phyloP scores from a whole-genome alignment of 2,113 vertebrate species.

The Brevimyrus niger region DNA sequence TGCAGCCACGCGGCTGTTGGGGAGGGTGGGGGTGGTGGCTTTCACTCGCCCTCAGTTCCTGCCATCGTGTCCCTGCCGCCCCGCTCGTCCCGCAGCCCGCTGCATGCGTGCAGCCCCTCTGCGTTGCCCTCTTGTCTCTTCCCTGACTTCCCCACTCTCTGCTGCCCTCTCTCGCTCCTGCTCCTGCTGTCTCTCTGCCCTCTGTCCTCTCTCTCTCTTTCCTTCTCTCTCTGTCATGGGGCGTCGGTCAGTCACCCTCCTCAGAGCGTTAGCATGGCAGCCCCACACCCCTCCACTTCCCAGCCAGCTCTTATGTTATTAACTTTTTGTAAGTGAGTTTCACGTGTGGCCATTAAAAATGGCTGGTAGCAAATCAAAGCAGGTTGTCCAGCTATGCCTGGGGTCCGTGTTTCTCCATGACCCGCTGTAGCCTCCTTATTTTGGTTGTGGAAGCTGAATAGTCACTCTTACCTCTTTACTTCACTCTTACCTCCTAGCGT shows the following conservation, averaged over 20 bases:
- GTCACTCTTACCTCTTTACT: neutral
- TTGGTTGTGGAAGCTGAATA: neutral
- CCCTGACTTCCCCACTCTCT: neutral
- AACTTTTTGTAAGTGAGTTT: neutral
- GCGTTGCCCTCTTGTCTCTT: conserved; percentile 1
- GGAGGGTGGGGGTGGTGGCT: neutral
- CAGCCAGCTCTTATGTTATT: neutral
- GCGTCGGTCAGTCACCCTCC: neutral
- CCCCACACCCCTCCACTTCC: neutral
- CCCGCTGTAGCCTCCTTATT: neutral
- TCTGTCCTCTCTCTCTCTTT: neutral
- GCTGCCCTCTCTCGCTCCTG: neutral
- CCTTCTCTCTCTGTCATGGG: neutral
- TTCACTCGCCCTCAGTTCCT: neutral
- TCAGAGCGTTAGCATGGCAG: neutral
- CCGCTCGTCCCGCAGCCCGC: neutral
- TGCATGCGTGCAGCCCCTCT: neutral
- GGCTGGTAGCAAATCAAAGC: neutral
- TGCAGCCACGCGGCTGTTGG: neutral
- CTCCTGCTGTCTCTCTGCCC: neutral
- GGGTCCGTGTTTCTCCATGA: neutral
- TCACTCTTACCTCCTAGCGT: neutral
- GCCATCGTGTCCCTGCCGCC: neutral
- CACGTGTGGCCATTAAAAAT: neutral
- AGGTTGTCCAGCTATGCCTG: neutral